Percentiles rank a stretch among this genome's conserved stretches.
phyloP scores from a whole-genome alignment of 2,888 invertebrate genomes.

The Tetrapedia diversipes region DNA sequence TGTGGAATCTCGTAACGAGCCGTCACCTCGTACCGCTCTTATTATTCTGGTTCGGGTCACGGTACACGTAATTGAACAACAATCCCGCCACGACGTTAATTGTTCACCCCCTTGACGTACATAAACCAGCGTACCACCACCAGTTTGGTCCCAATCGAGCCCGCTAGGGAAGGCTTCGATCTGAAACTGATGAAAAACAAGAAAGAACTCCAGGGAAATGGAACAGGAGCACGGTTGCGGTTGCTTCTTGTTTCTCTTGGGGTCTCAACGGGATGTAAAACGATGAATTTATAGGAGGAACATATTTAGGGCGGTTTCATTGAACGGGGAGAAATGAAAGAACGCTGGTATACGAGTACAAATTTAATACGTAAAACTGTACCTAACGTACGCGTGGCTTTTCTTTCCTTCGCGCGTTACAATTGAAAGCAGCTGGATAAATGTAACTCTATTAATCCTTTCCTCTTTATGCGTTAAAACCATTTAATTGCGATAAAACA shows the following conservation, averaged over 20 bases:
- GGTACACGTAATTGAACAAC: slow-evolving; percentile 28
- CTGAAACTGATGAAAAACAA: slow-evolving; percentile 7
- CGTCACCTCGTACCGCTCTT: slow-evolving; percentile 47
- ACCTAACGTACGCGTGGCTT: not conserved
- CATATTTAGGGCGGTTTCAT: not conserved
- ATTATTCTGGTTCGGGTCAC: slow-evolving; percentile 34
- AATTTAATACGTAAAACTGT: slow-evolving; percentile 5
- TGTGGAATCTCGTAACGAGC: slow-evolving; percentile 50
- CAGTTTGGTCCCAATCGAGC: slow-evolving; percentile 15
- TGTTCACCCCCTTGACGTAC: slow-evolving; percentile 13
- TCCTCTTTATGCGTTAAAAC: not conserved
- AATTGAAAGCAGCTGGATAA: not conserved
- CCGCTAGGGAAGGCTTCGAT: not conserved
- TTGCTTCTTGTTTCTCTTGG: no score
- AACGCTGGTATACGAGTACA: not conserved
- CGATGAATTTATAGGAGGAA: not conserved
- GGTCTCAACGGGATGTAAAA: not conserved
- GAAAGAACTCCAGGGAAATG: not conserved
- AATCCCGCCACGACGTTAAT: slow-evolving; percentile 28
- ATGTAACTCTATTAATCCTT: not conserved
- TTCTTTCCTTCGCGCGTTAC: not conserved
- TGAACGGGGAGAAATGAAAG: not conserved
- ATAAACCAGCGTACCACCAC: not conserved
- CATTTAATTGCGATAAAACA: not conserved
- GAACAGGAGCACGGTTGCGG: not conserved